These are phyloP conservation scores for Drosophila mayri DNA, from an alignment of 1,140 invertebrate species.

Conservation along the genomic window DNA sequence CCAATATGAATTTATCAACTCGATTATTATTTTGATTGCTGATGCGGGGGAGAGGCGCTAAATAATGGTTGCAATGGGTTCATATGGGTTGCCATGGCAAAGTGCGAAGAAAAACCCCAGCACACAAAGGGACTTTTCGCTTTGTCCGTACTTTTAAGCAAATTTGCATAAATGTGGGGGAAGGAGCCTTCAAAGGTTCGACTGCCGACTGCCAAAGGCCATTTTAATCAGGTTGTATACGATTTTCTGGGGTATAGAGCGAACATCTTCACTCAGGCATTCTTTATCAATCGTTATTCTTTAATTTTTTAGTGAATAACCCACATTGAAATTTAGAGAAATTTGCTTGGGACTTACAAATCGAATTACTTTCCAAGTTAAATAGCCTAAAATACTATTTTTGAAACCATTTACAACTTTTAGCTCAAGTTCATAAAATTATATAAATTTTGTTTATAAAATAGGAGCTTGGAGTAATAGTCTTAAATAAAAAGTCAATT, in stretches of 20 bases:
- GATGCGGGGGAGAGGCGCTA: background rate
- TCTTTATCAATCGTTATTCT: background rate
- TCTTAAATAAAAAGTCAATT: background rate
- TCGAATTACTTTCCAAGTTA: background rate
- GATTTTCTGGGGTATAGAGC: conserved; percentile 28
- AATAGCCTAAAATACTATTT: too few relatives aligned
- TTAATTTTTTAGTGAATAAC: background rate
- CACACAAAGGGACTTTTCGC: conserved; percentile 16
- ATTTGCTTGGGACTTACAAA: background rate
- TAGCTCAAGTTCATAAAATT: too few relatives aligned
- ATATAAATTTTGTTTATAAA: too few relatives aligned
- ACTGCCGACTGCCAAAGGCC: conserved; percentile 28
- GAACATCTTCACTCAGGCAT: conserved; percentile 1
- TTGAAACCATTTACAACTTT: too few relatives aligned
- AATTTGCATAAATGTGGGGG: conserved; percentile 46
- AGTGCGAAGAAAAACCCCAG: conserved; percentile 30
- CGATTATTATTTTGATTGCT: conserved; percentile 42
- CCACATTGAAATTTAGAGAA: background rate
- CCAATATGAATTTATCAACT: conserved; percentile 53
- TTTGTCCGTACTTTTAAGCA: conserved; percentile 45
- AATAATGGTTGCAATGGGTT: background rate
- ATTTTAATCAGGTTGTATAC: conserved; percentile 27
- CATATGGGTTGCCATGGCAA: conserved; percentile 31
- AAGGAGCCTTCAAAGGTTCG: conserved; percentile 27
- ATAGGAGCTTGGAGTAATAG: too few relatives aligned